phyloP scores from a whole-genome alignment of 2,888 invertebrate genomes.

The Hermaeophaga mercurialis region DNA sequence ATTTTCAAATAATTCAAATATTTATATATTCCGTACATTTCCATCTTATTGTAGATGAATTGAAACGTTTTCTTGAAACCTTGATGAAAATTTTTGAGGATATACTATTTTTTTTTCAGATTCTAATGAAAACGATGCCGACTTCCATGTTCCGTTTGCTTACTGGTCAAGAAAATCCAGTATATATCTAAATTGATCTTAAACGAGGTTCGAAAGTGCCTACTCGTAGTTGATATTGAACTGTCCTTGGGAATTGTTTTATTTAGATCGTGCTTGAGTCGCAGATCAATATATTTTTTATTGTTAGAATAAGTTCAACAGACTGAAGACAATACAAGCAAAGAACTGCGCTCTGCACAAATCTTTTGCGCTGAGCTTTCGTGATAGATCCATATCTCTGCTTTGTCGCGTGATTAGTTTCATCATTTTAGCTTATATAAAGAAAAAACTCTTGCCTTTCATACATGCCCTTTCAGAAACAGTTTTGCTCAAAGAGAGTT shows the following conservation, averaged over 20 bases:
- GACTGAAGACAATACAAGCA: conserved; percentile 59
- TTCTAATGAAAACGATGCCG: conserved; percentile 99
- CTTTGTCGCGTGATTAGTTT: conserved; percentile 52
- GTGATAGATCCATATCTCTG: conserved; percentile 57
- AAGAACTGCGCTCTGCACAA: conserved; percentile 54
- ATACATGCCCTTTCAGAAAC: conserved; percentile 17
- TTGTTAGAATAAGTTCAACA: conserved; percentile 55
- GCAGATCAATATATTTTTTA: conserved; percentile 58
- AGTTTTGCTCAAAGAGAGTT: conserved; percentile 25
- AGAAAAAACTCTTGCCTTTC: conserved; percentile 16
- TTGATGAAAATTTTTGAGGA: too few species aligned
- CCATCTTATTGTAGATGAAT: too few species aligned
- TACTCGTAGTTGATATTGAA: conserved; percentile 61
- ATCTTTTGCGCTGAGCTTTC: conserved; percentile 52
- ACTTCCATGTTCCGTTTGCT: conserved; percentile 99
- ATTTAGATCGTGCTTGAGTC: conserved; percentile 55
- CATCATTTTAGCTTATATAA: conserved; percentile 30
- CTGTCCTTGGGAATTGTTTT: conserved; percentile 55
- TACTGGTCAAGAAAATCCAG: conserved; percentile 99
- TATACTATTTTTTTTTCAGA: conserved; percentile 70
- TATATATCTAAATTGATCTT: conserved; percentile 82
- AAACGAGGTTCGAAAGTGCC: conserved; percentile 65
- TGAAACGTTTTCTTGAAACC: too few species aligned
- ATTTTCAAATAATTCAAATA: too few species aligned
- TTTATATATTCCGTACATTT: too few species aligned